phyloP scores from a whole-genome alignment of 2,888 invertebrate genomes.

The Tetanocera ferruginea region DNA sequence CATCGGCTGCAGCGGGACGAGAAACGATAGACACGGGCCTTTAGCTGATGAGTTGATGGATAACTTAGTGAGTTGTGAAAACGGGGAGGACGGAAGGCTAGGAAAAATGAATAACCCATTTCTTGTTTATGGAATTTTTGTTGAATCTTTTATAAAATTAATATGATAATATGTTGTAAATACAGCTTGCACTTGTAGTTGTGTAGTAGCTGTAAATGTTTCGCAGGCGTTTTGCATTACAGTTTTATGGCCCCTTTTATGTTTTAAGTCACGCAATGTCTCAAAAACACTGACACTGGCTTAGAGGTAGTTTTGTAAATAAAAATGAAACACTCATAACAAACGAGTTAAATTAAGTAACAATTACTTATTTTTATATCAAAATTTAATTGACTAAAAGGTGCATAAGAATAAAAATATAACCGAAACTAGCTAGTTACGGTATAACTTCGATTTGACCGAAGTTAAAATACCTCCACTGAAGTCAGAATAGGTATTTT shows the following conservation, averaged over 20 bases:
- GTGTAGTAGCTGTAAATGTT: slow-evolving; percentile 54
- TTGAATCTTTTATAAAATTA: slow-evolving; percentile 60
- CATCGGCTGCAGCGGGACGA: slow-evolving; percentile 53
- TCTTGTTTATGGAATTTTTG: neutral
- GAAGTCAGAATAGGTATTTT: too few relatives aligned
- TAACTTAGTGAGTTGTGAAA: slow-evolving; percentile 55
- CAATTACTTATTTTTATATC: too few relatives aligned
- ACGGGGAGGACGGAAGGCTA: slow-evolving; percentile 32
- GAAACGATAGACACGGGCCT: slow-evolving; percentile 44
- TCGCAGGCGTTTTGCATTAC: slow-evolving; percentile 63
- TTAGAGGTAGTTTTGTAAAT: neutral
- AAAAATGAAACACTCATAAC: too few relatives aligned
- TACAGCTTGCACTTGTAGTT: slow-evolving; percentile 17
- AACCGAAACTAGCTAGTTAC: too few relatives aligned
- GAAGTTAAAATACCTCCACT: too few relatives aligned
- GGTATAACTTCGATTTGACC: too few relatives aligned
- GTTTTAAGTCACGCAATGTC: slow-evolving; percentile 59
- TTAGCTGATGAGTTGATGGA: slow-evolving; percentile 63
- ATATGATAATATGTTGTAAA: slow-evolving; percentile 59
- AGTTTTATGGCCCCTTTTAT: slow-evolving; percentile 59
- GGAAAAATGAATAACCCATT: slow-evolving; percentile 39
- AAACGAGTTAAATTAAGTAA: too few relatives aligned
- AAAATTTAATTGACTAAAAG: too few relatives aligned
- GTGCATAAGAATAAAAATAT: too few relatives aligned
- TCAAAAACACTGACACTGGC: slow-evolving; percentile 26